These are phyloP conservation scores for Mormoops blainvillei DNA, from an alignment of 2,113 vertebrate genomes.

Conservation along the genomic window DNA sequence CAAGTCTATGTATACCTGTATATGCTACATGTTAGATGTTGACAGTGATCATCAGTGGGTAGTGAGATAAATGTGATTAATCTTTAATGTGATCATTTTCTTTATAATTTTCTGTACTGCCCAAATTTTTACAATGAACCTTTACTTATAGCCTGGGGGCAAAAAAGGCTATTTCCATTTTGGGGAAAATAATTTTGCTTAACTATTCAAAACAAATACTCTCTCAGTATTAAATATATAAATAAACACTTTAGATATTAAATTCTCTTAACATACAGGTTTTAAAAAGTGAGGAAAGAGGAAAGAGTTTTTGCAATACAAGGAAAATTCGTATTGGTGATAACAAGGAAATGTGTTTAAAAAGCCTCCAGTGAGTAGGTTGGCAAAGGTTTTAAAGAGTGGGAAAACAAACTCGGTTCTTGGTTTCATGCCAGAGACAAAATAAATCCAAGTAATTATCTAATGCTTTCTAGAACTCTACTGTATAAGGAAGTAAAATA, in stretches of 20 bases:
- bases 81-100: neutral
- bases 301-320: neutral
- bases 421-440: neutral
- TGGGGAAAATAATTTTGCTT: conserved; percentile 2
- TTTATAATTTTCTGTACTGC: neutral
- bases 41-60: neutral
- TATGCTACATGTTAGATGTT: neutral
- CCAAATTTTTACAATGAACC: neutral
- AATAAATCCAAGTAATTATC: neutral
- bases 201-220: neutral
- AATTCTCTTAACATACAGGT: neutral
- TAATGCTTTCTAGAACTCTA: conserved; percentile 6
- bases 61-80: neutral
- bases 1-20: neutral
- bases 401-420: neutral
- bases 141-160: neutral
- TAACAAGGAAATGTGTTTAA: neutral
- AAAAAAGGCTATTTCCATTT: neutral
- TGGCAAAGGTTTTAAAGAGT: neutral
- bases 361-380: neutral
- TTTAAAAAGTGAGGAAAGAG: neutral
- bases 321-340: neutral
- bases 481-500: conserved; percentile 22
- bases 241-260: conserved; percentile 2
- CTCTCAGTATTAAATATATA: conserved; percentile 7